Percentiles rank a stretch among this genome's conserved stretches.
These are phyloP conservation scores for Gyps fulvus DNA, from an alignment of 2,113 vertebrate species.

Conservation along the genomic window DNA sequence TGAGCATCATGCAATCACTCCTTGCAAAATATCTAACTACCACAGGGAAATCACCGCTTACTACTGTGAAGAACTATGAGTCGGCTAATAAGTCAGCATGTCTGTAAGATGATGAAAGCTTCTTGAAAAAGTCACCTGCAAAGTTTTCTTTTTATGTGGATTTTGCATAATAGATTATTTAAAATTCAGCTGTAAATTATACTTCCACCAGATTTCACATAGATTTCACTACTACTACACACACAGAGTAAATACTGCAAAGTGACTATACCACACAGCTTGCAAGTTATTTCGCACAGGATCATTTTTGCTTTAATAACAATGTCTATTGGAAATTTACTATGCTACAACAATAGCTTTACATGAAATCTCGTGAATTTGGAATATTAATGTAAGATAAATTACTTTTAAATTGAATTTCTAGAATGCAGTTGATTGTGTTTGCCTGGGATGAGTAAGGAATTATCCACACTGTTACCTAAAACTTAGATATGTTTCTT, in stretches of 20 bases:
- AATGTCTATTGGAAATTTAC: constrained; percentile 52
- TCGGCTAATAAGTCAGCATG: not conserved
- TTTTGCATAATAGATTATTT: not conserved
- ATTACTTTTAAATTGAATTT: constrained; percentile 74
- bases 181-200: not conserved
- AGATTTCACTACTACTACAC: too few relatives aligned
- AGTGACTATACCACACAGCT: not conserved
- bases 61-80: not conserved
- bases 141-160: not conserved
- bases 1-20: not conserved
- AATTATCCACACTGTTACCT: constrained; percentile 67
- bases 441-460: constrained; percentile 66
- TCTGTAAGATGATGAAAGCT: not conserved
- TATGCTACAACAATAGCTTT: constrained; percentile 43
- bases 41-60: not conserved
- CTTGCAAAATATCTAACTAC: not conserved
- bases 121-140: not conserved
- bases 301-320: constrained; percentile 56
- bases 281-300: not conserved
- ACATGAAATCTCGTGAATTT: constrained; percentile 62
- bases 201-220: not conserved
- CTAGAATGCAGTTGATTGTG: constrained; percentile 49
- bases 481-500: constrained; percentile 61
- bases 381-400: constrained; percentile 71
- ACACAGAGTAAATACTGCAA: not conserved